These are phyloP conservation scores for Galerucella calmariensis DNA, from an alignment of 2,888 invertebrate species.

Conservation along the genomic window DNA sequence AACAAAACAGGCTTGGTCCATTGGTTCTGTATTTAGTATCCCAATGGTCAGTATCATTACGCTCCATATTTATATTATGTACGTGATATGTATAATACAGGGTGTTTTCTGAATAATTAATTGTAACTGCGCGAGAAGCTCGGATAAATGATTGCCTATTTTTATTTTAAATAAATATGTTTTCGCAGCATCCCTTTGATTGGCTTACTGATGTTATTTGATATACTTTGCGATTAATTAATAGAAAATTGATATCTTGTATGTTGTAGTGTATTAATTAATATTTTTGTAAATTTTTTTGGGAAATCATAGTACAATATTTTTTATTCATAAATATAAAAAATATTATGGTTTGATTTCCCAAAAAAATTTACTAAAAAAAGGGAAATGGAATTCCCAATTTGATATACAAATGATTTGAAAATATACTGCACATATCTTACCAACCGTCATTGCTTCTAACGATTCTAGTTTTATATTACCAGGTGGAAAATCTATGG, in stretches of 20 bases:
- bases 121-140: neutral
- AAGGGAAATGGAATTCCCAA: too few relatives aligned
- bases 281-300: too few relatives aligned
- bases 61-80: constrained; percentile 52
- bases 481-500: too few relatives aligned
- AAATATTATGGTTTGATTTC: too few relatives aligned
- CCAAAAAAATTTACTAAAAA: too few relatives aligned
- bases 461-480: too few relatives aligned
- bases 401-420: too few relatives aligned
- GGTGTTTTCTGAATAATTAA: constrained; percentile 33
- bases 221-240: neutral
- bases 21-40: constrained; percentile 58
- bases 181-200: neutral
- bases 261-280: too few relatives aligned
- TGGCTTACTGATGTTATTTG: neutral
- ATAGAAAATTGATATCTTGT: neutral
- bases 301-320: too few relatives aligned
- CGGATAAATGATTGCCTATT: neutral
- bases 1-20: constrained; percentile 52
- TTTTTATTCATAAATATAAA: too few relatives aligned
- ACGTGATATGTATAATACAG: constrained; percentile 40
- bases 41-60: constrained; percentile 56
- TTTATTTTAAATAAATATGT: neutral
- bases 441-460: too few relatives aligned
- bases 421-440: too few relatives aligned